Evolutionary conservation across 30 jellyfish, hydroid and myxozoan genomes (phyloP).

Genomic region (Clytia hemisphaerica): DNA sequence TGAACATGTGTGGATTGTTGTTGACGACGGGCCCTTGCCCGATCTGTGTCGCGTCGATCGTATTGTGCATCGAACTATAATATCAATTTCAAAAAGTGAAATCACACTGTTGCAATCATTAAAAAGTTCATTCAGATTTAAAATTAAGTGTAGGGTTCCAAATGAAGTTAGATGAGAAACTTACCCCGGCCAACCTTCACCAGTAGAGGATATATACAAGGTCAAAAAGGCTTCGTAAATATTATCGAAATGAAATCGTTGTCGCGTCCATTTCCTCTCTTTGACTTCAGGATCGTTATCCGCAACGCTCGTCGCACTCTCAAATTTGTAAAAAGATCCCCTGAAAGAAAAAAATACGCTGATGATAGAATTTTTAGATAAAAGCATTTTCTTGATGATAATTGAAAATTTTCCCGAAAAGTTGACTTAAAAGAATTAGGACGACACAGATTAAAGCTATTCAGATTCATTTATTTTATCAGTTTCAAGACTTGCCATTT

Average conservation of each 20-base stretch:
- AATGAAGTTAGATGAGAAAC: not conserved
- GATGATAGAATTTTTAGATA: too few relatives aligned
- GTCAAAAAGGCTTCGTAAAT: constrained; percentile 82
- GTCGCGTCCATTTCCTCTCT: constrained; percentile 58
- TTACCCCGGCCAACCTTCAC: constrained; percentile 98
- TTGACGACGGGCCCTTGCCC: constrained; percentile 79
- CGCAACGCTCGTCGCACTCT: constrained; percentile 55
- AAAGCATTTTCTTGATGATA: too few relatives aligned
- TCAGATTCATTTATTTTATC: too few relatives aligned
- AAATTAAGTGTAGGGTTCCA: too few relatives aligned
- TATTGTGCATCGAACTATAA: constrained; percentile 81
- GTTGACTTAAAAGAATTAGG: too few relatives aligned
- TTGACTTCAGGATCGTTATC: constrained; percentile 64
- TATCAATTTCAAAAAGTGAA: not conserved
- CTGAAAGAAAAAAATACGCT: constrained; percentile 44
- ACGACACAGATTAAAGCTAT: too few relatives aligned
- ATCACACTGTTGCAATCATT: not conserved
- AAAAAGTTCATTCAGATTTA: not conserved
- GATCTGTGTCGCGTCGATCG: constrained; percentile 77
- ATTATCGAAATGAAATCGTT: constrained; percentile 83
- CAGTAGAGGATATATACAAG: constrained; percentile 79
- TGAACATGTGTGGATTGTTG: constrained; percentile 63
- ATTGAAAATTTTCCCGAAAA: too few relatives aligned
- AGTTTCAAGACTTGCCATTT: not conserved
- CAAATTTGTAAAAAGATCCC: constrained; percentile 63